Evolutionary conservation across 2,113 vertebrate species (phyloP).

Genomic region (Laticauda colubrina): DNA sequence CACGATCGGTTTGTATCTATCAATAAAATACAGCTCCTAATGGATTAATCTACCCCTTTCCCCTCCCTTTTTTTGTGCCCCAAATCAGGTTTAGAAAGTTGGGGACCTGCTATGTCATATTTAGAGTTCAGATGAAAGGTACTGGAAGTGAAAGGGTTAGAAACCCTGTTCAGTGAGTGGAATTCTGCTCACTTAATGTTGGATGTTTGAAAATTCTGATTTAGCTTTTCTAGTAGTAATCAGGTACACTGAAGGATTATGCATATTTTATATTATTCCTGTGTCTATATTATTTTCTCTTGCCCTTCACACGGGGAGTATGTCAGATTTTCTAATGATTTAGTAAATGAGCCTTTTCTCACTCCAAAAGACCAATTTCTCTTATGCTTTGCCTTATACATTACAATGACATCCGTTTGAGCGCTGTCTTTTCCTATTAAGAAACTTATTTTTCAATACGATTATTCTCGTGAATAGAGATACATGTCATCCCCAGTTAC

Average conservation of each 20-base stretch:
- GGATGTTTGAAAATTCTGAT: conserved; percentile 17
- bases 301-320: not conserved
- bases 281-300: conserved; percentile 20
- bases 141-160: not conserved
- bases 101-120: not conserved
- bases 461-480: conserved; percentile 6
- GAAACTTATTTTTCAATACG: not conserved
- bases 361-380: conserved; percentile 32
- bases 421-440: not conserved
- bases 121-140: not conserved
- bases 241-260: not conserved
- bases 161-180: not conserved
- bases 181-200: not conserved
- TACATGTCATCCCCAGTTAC: not conserved
- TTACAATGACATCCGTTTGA: not conserved
- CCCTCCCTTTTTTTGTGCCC: not conserved
- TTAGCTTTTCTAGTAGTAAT: not conserved
- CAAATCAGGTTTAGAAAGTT: not conserved
- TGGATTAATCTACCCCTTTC: not conserved
- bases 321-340: conserved; percentile 21
- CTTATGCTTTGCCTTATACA: conserved; percentile 22
- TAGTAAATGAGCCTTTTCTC: conserved; percentile 52
- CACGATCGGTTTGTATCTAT: not conserved
- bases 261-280: not conserved
- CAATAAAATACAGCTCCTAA: not conserved